These are phyloP conservation scores for Astreopora myriophthalma DNA, from an alignment of 64 coral and sea anemone genomes.

Conservation along the genomic window DNA sequence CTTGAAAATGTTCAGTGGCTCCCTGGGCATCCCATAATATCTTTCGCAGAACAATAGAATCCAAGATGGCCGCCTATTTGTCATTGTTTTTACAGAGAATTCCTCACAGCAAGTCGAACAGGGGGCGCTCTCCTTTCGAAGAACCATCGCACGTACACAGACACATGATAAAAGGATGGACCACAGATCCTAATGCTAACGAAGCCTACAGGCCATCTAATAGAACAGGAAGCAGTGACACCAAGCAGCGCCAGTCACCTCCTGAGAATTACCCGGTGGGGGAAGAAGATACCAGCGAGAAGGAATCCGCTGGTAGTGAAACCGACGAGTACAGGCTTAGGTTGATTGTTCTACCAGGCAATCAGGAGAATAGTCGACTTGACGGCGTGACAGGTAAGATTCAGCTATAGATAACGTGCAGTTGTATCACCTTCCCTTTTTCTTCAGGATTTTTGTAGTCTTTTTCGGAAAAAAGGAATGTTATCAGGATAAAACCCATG, in stretches of 20 bases:
- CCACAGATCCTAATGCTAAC: constrained; percentile 75
- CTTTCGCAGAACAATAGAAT: too few species aligned
- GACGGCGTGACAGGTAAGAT: background rate
- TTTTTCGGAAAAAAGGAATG: too few species aligned
- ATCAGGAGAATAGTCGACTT: background rate
- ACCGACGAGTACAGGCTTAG: constrained; percentile 19
- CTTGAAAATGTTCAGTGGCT: too few species aligned
- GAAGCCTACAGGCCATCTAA: constrained; percentile 54
- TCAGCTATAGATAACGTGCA: too few species aligned
- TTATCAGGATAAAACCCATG: too few species aligned
- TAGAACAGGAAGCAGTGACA: background rate
- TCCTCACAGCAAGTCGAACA: constrained; percentile 45
- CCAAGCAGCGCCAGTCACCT: background rate
- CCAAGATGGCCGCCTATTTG: too few species aligned
- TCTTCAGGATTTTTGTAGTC: too few species aligned
- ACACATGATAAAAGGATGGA: constrained; percentile 90
- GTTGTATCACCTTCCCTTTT: too few species aligned
- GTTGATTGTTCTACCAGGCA: constrained; percentile 15
- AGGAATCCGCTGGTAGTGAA: background rate
- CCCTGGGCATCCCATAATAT: too few species aligned
- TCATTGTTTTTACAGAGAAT: constrained; percentile 57
- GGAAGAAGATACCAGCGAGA: background rate
- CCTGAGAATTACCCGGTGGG: background rate
- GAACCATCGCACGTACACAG: constrained; percentile 82
- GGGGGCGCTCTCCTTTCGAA: constrained; percentile 45